A percentile compares a stretch with the other conserved stretches of the same genome.
These are phyloP conservation scores for Oenanthe melanoleuca DNA, from an alignment of 2,113 vertebrate species.

Conservation along the genomic window DNA sequence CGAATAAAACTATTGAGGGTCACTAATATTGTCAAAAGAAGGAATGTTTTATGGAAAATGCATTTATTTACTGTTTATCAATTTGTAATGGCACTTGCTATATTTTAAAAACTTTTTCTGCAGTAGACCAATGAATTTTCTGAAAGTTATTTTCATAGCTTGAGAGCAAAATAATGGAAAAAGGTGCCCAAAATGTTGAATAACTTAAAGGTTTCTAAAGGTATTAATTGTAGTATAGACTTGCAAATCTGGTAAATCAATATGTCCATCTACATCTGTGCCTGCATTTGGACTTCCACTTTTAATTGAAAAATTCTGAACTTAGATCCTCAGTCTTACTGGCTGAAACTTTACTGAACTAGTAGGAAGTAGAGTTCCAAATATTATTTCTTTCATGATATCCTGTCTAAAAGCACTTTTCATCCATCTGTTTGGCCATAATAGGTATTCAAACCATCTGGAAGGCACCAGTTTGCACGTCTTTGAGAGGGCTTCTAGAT, in stretches of 20 bases:
- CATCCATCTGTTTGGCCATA: neutral
- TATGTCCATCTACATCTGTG: neutral
- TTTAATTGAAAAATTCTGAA: neutral
- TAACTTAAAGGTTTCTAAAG: neutral
- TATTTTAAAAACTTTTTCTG: neutral
- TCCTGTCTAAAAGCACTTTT: neutral
- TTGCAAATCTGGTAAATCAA: neutral
- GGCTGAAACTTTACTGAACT: neutral
- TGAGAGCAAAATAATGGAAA: neutral
- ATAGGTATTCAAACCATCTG: neutral
- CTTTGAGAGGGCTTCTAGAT: neutral
- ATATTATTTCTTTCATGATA: neutral
- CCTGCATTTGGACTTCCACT: neutral
- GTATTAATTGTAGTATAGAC: neutral
- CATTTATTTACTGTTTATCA: neutral
- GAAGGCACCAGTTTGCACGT: neutral
- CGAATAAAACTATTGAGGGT: neutral
- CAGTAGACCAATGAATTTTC: neutral
- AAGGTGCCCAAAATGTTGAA: neutral
- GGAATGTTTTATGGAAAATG: neutral
- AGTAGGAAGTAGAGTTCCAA: neutral
- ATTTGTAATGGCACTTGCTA: neutral
- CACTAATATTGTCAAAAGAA: neutral
- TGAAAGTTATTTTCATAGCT: neutral
- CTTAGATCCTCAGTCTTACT: neutral